Base-by-base conservation (phyloP, 2,113 vertebrate genomes). In the Catharus minimus region DNA sequence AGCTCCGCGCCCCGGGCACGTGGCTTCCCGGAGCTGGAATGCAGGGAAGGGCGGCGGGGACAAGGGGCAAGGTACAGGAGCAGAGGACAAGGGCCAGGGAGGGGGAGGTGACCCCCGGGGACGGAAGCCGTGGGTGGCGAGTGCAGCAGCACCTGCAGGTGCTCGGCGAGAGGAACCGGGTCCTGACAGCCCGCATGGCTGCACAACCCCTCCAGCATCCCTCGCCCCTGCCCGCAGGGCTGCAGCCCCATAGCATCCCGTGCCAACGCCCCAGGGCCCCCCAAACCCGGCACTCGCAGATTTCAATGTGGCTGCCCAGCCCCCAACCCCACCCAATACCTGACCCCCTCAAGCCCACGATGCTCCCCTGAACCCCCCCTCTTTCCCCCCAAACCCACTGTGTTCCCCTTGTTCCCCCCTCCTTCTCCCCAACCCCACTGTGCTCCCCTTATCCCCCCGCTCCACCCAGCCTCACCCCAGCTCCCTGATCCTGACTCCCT, bases 391-490 rank as follows among this genome's bases (percentile, higher is more conserved):
- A 26, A 26, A 4, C 27, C 28, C 68, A 27, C 23, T 9, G 1
- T 2, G 15, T 41, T 41, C 11, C 49, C 17, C 26, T 32, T 17
- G 32, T 11, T 7, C 17, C 46, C 5, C 10, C 7, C 23, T 49
- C 21, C n/a, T 32, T 11, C 26, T 7, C 11, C 15, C 22, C 27
- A 39, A 23, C 11, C 12, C 18, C 17, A 27, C 15, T 0, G 6
- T 13, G 22, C 52, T 57, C 11, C 43, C 27, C 33, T 30, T 12
- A 16, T 9, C 15, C 13, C 30, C 32, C 20, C 20, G 6, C 5
- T 23, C 12, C 12, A 49, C 39, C 17, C 14, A 20, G 0, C n/a
- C 50, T 20, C 62, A 66, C 21, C 4, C 30, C 3, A 1, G 8
- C 15, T 67, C 22, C 52, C 43, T 32, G 10, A 39, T 41, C 23